Conservation (phyloP, 35 echinoderm and acorn worm genomes). For the Ophioderma brevispina region DNA sequence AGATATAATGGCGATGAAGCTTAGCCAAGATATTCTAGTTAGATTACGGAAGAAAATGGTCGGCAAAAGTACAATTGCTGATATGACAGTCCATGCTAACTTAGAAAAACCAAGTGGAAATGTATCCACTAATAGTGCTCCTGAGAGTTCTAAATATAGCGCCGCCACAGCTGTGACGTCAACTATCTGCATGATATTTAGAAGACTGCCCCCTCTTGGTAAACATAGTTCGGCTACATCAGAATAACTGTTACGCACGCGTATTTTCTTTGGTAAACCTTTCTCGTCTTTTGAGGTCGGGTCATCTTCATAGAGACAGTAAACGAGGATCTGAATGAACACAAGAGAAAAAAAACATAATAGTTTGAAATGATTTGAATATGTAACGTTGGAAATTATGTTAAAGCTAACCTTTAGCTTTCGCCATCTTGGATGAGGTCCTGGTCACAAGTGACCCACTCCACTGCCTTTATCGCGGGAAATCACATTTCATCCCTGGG, state of each 20-base stretch:
- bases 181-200: slow-evolving; percentile 92
- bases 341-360: slow-evolving; percentile 23
- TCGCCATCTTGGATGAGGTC: too few species aligned
- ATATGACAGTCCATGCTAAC: slow-evolving; percentile 81
- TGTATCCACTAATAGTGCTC: slow-evolving; percentile 87
- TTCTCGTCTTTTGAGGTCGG: background rate
- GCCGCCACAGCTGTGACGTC: slow-evolving; percentile 93
- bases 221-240: slow-evolving; percentile 86
- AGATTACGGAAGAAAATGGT: slow-evolving; percentile 90
- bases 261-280: background rate
- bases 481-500: too few species aligned
- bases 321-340: slow-evolving; percentile 73
- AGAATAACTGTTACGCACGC: slow-evolving; percentile 83
- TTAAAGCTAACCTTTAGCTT: too few species aligned
- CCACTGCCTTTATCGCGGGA: too few species aligned
- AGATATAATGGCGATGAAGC: slow-evolving; percentile 78
- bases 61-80: slow-evolving; percentile 65
- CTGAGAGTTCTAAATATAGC: slow-evolving; percentile 89
- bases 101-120: slow-evolving; percentile 66
- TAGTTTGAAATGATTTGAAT: too few species aligned
- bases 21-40: slow-evolving; percentile 94
- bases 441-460: too few species aligned
- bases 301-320: slow-evolving; percentile 78
- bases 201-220: slow-evolving; percentile 60
- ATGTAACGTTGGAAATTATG: too few species aligned